phyloP scores from a whole-genome alignment of 2,113 vertebrate genomes.

The Osmerus eperlanus region DNA sequence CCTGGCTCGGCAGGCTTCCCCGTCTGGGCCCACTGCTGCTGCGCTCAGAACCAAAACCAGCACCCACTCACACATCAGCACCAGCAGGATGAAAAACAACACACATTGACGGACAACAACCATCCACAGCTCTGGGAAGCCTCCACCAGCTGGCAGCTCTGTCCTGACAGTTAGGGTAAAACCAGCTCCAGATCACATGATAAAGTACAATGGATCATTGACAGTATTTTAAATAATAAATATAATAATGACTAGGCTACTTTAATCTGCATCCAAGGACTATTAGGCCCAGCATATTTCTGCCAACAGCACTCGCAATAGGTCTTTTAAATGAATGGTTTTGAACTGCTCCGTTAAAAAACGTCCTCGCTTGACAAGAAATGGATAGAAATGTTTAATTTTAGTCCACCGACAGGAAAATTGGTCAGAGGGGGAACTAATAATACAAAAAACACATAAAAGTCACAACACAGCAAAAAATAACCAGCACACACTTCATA shows the following conservation, averaged over 20 bases:
- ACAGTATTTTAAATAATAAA: no score
- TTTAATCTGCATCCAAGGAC: background rate
- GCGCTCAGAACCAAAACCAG: background rate
- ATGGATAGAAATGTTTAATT: slow-evolving; percentile 39
- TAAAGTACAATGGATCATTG: no score
- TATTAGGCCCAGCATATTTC: background rate
- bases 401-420: slow-evolving; percentile 36
- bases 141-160: no score
- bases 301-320: background rate
- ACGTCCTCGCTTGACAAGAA: slow-evolving; percentile 34
- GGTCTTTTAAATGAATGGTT: slow-evolving; percentile 23
- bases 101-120: no score
- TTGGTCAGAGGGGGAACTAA: slow-evolving; percentile 46
- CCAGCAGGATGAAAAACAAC: no score
- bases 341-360: slow-evolving; percentile 29
- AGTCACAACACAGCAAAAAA: slow-evolving; percentile 50
- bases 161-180: no score
- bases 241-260: no score
- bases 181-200: no score
- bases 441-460: slow-evolving; percentile 52
- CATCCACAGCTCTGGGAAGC: no score
- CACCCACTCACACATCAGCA: background rate
- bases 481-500: slow-evolving; percentile 59
- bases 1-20: slow-evolving; percentile 22
- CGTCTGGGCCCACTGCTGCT: background rate